Evolutionary conservation across 2,888 invertebrate species (phyloP), one percentile per base, ranked within the genome.

Genomic region (Hirtodrosophila confusa): DNA sequence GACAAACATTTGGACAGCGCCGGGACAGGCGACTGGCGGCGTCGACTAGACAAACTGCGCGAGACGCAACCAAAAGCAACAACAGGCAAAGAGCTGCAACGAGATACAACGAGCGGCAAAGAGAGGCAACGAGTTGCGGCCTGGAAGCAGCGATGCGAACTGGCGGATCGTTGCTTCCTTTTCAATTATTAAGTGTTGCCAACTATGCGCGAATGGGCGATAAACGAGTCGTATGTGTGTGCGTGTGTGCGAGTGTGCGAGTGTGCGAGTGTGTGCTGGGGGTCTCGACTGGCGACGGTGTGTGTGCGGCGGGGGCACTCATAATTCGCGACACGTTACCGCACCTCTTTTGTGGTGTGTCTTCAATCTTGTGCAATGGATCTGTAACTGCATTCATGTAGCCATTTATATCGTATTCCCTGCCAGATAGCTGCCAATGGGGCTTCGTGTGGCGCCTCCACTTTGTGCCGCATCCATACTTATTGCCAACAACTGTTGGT

Each of bases 181-280:
- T 89, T 89, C 88, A 89, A 89, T 88, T 88, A 89, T 88, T 88
- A 89, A 89, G 88, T 88, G 87, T 86, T 78, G 83, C 86, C 75
- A 78, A 77, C 78, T 73, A 78, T 76, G 78, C 78, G 71, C 79
- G 79, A 88, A 86, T 86, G 74, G 86, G 83, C 86, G 83, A 88
- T 86, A 88, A 84, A 88, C 77, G 74, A 62, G 71, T 43, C 64
- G 60, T 57, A 58, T 68, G 54, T 70, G 66, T 55, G 41, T 50
- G 27, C 48, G 3, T n/a, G 4, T 36, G 35, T 69, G 37, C 66
- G 39, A 41, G 33, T 41, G 31, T 56, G 8, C 53, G 41, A 40
- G 29, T 17, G 7, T 4, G 4, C 54, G 54, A 57, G 57, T 61
- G 49, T 54, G 40, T 33, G 33, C 47, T 27, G 4, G 27, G 27